Conservation (phyloP, 2,797 vertebrate species). For the Pipistrellus kuhlii region DNA sequence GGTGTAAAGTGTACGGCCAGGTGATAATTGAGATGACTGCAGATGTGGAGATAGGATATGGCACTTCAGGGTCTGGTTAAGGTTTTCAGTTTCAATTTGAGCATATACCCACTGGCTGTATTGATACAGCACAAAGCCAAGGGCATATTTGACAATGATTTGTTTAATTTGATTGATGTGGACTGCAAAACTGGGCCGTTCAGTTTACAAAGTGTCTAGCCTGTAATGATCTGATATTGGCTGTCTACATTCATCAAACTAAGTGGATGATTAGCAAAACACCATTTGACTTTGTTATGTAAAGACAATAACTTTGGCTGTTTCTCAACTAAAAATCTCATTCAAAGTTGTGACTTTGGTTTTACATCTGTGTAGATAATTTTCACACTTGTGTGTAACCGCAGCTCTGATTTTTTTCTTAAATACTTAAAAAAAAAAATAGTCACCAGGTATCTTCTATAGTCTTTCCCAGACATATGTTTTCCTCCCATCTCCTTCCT, state of each 20-base stretch:
- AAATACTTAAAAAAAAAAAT: background rate
- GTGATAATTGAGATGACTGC: background rate
- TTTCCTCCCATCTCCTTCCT: background rate
- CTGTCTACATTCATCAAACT: slow-evolving; percentile 75
- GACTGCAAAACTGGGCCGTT: slow-evolving; percentile 56
- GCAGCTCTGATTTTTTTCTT: slow-evolving; percentile 2
- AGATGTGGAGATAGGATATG: background rate
- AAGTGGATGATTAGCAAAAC: slow-evolving; percentile 73
- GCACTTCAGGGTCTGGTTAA: background rate
- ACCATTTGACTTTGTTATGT: slow-evolving; percentile 66
- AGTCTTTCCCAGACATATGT: background rate
- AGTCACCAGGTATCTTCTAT: background rate
- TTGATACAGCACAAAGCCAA: slow-evolving; percentile 53
- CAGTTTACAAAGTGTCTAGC: slow-evolving; percentile 56
- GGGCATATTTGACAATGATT: slow-evolving; percentile 61
- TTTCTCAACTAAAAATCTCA: slow-evolving; percentile 63
- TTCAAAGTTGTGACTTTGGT: slow-evolving; percentile 33
- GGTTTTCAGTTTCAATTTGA: slow-evolving; percentile 44
- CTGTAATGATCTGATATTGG: slow-evolving; percentile 77
- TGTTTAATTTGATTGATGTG: slow-evolving; percentile 74
- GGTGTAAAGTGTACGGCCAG: background rate
- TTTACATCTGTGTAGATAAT: slow-evolving; percentile 45
- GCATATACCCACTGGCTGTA: background rate
- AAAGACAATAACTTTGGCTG: slow-evolving; percentile 46
- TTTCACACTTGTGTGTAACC: slow-evolving; percentile 52